Evolutionary conservation across 2,113 vertebrate species (phyloP).

Genomic region (Gymnogyps californianus): DNA sequence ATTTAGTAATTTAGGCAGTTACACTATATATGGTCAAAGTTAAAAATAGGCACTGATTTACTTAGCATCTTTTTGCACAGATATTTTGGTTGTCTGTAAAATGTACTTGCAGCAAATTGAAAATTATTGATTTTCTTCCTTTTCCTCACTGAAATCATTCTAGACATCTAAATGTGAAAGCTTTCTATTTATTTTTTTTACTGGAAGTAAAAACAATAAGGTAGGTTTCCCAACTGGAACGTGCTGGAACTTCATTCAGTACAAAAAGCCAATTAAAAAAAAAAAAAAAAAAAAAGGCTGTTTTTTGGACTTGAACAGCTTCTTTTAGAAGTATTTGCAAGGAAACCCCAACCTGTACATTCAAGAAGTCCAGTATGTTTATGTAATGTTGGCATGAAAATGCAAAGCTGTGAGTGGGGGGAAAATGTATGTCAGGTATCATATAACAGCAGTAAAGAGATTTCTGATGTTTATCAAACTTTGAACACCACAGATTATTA

Average conservation of each 20-base stretch:
- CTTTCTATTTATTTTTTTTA: not conserved
- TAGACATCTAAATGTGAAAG: not conserved
- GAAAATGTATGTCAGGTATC: conserved; percentile 21
- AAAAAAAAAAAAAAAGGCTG: not conserved
- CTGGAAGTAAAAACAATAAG: not conserved
- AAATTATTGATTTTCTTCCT: not conserved
- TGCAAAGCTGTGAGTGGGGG: not conserved
- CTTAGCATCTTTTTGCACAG: not conserved
- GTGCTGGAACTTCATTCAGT: not conserved
- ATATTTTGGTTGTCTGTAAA: not conserved
- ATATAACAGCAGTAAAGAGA: conserved; percentile 31
- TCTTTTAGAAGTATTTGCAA: not conserved
- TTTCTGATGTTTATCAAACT: conserved; percentile 58
- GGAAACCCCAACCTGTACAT: not conserved
- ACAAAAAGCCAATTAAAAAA: not conserved
- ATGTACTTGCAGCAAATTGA: not conserved
- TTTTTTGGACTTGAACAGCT: not conserved
- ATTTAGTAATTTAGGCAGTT: not conserved
- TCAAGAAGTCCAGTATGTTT: not conserved
- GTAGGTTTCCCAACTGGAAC: not conserved
- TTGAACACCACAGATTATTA: conserved; percentile 58
- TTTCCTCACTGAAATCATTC: not conserved
- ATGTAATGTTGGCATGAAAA: conserved; percentile 27
- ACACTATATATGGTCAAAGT: not conserved
- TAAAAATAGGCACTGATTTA: not conserved